Evolutionary conservation across 2,113 vertebrate genomes (phyloP).

Genomic region (Gallinago media): DNA sequence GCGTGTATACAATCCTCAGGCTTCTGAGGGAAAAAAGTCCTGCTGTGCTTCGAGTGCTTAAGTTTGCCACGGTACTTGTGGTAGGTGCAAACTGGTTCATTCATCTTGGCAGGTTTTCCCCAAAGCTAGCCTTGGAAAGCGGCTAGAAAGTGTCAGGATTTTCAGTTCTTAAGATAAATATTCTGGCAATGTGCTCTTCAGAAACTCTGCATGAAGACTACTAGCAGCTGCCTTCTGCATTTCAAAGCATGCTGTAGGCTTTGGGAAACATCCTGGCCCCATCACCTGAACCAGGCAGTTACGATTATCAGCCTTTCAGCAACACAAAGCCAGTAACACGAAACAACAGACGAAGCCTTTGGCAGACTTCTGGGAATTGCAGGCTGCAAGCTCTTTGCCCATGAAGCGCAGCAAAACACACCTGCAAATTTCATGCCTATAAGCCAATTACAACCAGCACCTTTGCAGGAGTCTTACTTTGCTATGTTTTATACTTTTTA

Average conservation of each 20-base stretch:
- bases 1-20: rapidly evolving
- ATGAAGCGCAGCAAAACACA: background rate
- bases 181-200: too few species aligned
- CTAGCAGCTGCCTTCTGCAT: background rate
- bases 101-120: background rate
- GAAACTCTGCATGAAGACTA: background rate
- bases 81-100: background rate
- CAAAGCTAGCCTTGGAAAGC: background rate
- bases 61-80: background rate
- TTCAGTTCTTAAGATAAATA: background rate
- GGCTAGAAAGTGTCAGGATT: background rate
- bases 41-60: background rate
- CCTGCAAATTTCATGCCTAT: background rate
- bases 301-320: background rate
- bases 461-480: background rate
- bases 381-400: background rate
- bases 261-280: background rate
- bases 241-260: background rate
- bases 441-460: background rate
- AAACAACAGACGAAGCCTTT: background rate
- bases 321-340: background rate
- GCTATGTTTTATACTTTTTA: background rate
- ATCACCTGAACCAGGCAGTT: background rate
- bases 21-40: background rate
- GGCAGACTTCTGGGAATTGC: background rate